A percentile compares a stretch with the other conserved stretches of the same genome.
Evolutionary conservation across 2,113 vertebrate genomes (phyloP).

Genomic region (Petroica traversi): DNA sequence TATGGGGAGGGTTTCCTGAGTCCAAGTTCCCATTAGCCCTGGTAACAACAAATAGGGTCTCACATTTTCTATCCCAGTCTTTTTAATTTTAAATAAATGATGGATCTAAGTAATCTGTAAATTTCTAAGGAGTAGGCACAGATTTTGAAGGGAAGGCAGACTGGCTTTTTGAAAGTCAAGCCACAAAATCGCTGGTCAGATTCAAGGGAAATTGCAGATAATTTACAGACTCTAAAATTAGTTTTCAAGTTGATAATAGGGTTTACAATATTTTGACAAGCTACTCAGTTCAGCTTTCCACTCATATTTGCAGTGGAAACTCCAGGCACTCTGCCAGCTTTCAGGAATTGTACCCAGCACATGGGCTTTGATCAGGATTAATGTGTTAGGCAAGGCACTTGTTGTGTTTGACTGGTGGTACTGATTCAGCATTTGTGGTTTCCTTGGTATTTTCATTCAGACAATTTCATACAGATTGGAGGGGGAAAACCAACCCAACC

Average conservation of each 20-base stretch:
- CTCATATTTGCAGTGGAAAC: neutral
- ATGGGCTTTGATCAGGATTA: neutral
- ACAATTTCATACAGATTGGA: neutral
- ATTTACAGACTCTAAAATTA: neutral
- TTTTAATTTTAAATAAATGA: neutral
- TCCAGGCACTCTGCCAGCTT: neutral
- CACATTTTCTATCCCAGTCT: neutral
- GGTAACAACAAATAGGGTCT: neutral
- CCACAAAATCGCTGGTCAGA: neutral
- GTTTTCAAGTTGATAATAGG: neutral
- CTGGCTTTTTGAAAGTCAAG: neutral
- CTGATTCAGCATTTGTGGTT: neutral
- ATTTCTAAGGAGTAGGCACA: neutral
- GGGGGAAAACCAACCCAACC: neutral
- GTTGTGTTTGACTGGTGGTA: neutral
- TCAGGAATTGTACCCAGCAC: neutral
- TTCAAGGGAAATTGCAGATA: neutral
- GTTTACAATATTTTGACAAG: neutral
- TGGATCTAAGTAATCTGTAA: neutral
- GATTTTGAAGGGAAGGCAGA: neutral
- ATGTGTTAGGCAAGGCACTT: neutral
- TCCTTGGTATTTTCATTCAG: neutral
- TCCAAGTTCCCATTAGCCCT: neutral
- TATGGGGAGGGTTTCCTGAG: neutral
- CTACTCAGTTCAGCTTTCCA: neutral